Conservation (phyloP, 2,797 vertebrate genomes). For the Coluber constrictor region DNA sequence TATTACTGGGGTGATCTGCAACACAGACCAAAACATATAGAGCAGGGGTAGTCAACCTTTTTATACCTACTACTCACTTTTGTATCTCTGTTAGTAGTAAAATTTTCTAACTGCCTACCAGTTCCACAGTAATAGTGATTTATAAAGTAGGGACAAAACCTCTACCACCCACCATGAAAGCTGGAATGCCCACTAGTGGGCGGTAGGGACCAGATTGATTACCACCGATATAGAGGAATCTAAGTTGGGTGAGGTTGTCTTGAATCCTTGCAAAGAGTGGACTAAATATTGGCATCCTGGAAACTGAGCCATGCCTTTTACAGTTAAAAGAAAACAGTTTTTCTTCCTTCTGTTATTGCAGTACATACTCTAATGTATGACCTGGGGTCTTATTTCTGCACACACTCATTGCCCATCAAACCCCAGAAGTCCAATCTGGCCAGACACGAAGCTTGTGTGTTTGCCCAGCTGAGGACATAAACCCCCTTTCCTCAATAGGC, state of each 20-base stretch:
- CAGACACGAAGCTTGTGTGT: not conserved
- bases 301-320: not conserved
- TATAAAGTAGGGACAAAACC: too few relatives aligned
- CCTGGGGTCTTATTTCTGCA: not conserved
- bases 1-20: not conserved
- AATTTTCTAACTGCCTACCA: too few relatives aligned
- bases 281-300: not conserved
- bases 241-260: not conserved
- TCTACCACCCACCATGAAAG: too few relatives aligned
- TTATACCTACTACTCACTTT: too few relatives aligned
- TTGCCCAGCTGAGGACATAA: constrained; percentile 3
- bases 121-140: too few relatives aligned
- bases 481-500: constrained; percentile 19
- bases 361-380: not conserved
- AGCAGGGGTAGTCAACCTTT: too few relatives aligned
- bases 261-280: not conserved
- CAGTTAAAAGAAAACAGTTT: not conserved
- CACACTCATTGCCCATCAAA: not conserved
- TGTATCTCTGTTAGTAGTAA: too few relatives aligned
- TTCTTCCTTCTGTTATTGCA: not conserved
- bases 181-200: too few relatives aligned
- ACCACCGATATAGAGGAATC: not conserved
- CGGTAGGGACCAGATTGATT: too few relatives aligned
- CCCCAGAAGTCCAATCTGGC: not conserved
- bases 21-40: not conserved